A percentile compares a stretch with the other conserved stretches of the same genome.
phyloP scores from a whole-genome alignment of 2,888 invertebrate genomes.

The Flexamia atlantica region DNA sequence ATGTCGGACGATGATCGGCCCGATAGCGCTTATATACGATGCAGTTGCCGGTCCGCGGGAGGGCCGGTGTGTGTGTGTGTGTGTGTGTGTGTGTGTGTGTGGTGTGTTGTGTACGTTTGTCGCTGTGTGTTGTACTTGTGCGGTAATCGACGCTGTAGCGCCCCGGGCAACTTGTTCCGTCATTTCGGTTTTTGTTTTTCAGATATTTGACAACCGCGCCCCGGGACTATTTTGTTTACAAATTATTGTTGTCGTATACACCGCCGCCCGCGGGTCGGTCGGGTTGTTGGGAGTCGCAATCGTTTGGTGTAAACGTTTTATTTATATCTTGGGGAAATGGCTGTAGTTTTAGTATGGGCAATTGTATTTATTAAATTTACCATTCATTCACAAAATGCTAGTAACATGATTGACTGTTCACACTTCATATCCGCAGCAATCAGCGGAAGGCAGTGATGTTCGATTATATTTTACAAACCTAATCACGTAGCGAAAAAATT shows the following conservation, averaged over 20 bases:
- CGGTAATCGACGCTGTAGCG: conserved; percentile 8
- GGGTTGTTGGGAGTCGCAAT: not conserved
- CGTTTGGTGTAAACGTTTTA: not conserved
- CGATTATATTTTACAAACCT: too few relatives aligned
- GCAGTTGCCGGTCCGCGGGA: too few relatives aligned
- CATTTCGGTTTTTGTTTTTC: conserved; percentile 28
- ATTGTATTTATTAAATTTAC: too few relatives aligned
- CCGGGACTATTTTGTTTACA: conserved; percentile 12
- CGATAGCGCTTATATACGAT: not conserved
- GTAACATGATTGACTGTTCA: too few relatives aligned
- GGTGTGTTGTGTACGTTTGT: not conserved
- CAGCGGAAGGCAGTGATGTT: too few relatives aligned
- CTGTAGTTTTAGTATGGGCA: too few relatives aligned
- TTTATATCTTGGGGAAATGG: too few relatives aligned
- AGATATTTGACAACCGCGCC: conserved; percentile 31
- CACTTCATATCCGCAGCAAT: too few relatives aligned
- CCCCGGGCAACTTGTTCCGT: not conserved
- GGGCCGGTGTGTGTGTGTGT: too few relatives aligned
- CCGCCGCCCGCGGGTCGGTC: not conserved
- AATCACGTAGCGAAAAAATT: too few relatives aligned
- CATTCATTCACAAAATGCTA: too few relatives aligned
- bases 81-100: not conserved
- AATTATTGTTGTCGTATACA: conserved; percentile 29
- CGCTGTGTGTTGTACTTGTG: not conserved
- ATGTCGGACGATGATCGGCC: conserved; percentile 6